Percentiles rank a stretch among this genome's conserved stretches.
Conservation (phyloP, 1,140 invertebrate genomes). For the Eriosoma lanigerum region DNA sequence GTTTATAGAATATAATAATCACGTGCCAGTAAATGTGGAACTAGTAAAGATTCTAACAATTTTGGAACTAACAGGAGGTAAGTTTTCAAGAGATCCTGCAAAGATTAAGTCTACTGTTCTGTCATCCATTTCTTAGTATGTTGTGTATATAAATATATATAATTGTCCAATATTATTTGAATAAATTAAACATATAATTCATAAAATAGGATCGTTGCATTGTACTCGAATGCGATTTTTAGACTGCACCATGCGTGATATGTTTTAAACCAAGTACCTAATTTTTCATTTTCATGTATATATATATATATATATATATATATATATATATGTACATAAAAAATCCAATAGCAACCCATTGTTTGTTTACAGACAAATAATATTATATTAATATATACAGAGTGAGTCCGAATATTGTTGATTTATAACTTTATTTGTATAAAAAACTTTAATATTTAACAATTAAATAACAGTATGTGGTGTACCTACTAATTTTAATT, state of each 20-base stretch:
- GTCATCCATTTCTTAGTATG: constrained; percentile 74
- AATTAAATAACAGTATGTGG: no score
- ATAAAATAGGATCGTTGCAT: not conserved
- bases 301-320: not conserved
- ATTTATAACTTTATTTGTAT: no score
- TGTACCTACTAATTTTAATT: no score
- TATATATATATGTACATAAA: not conserved
- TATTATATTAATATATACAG: constrained; percentile 27
- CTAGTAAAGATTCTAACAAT: constrained; percentile 98
- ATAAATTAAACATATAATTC: no score
- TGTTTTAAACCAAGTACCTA: not conserved
- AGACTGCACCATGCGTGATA: not conserved
- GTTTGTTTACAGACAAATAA: no score
- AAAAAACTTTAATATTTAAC: no score
- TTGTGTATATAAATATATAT: no score
- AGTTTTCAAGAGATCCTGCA: constrained; percentile 79
- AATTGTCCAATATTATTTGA: no score
- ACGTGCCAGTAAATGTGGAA: constrained; percentile 94
- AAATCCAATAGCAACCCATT: constrained; percentile 2
- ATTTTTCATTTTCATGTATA: not conserved
- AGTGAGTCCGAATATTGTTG: not conserved
- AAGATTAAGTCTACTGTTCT: constrained; percentile 88
- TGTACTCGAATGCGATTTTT: not conserved
- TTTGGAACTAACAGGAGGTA: constrained; percentile 95
- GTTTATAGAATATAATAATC: no score